Evolutionary conservation across 2,797 vertebrate species (phyloP).

Genomic region (Peromyscus melanophrys): DNA sequence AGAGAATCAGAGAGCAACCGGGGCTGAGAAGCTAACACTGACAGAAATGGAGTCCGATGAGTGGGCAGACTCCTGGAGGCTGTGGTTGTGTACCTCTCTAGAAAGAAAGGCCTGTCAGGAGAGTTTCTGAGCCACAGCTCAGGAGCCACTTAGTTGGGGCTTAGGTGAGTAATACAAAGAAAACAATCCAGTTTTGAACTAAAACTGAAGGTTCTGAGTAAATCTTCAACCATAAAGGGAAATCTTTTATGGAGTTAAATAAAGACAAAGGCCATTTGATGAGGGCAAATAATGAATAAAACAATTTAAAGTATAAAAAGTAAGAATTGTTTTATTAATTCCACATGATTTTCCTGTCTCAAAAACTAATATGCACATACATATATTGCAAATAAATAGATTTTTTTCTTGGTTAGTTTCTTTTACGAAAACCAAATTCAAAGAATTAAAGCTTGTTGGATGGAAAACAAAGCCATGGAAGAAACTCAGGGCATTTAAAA

Average conservation of each 20-base stretch:
- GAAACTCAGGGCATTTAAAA: background rate
- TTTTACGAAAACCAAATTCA: slow-evolving; percentile 37
- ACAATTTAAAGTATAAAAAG: slow-evolving; percentile 41
- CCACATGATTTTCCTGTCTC: background rate
- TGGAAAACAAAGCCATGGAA: background rate
- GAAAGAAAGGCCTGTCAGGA: background rate
- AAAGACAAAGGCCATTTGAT: background rate
- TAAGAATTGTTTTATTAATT: slow-evolving; percentile 48
- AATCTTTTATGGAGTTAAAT: background rate
- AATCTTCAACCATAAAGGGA: slow-evolving; percentile 35
- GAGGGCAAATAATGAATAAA: background rate
- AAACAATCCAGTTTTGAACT: background rate
- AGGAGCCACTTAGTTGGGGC: background rate
- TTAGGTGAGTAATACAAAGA: background rate
- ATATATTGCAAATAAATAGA: slow-evolving; percentile 28
- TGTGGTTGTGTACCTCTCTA: background rate
- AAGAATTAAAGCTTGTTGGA: background rate
- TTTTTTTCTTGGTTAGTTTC: too few species aligned
- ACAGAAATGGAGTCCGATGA: background rate
- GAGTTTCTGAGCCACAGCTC: background rate
- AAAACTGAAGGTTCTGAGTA: slow-evolving; percentile 51
- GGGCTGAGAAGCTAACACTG: background rate
- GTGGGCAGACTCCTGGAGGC: background rate
- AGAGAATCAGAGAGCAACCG: background rate
- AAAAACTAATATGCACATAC: background rate